A percentile compares a stretch with the other conserved stretches of the same genome.
These are phyloP conservation scores for Xylota sylvarum DNA, from an alignment of 2,888 invertebrate genomes.

Conservation along the genomic window DNA sequence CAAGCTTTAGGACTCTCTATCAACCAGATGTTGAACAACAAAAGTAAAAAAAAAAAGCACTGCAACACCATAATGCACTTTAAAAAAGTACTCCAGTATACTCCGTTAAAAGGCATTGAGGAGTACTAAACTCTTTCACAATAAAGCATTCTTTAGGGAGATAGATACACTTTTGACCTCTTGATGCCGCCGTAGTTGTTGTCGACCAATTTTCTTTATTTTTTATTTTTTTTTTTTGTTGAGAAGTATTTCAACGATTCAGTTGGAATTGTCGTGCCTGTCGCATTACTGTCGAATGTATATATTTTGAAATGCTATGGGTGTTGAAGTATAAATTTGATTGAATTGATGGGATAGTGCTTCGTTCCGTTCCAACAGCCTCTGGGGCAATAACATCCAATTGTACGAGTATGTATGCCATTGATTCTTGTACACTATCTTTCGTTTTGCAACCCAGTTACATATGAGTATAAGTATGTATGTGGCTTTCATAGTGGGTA, in stretches of 20 bases:
- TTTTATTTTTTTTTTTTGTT: conserved; percentile 2
- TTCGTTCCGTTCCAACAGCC: conserved; percentile 29
- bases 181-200: conserved; percentile 19
- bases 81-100: conserved; percentile 48
- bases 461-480: background rate
- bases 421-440: conserved; percentile 25
- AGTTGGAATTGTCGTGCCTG: conserved; percentile 25
- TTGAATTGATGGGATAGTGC: conserved; percentile 49
- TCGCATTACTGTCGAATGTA: conserved; percentile 30
- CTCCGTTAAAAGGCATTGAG: conserved; percentile 33
- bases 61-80: conserved; percentile 68
- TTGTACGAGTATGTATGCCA: conserved; percentile 17
- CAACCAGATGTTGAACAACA: conserved; percentile 27
- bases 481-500: conserved; percentile 5
- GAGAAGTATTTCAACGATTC: conserved; percentile 8
- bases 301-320: conserved; percentile 20
- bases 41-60: conserved; percentile 33
- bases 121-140: conserved; percentile 56
- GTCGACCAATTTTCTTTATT: background rate
- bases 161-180: conserved; percentile 66
- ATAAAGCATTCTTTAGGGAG: conserved; percentile 48
- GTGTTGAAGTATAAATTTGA: conserved; percentile 55
- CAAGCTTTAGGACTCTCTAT: background rate
- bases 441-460: conserved; percentile 32
- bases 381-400: conserved; percentile 35